phyloP scores from a whole-genome alignment of 2,113 vertebrate genomes.

The Australoheros scitulus region DNA sequence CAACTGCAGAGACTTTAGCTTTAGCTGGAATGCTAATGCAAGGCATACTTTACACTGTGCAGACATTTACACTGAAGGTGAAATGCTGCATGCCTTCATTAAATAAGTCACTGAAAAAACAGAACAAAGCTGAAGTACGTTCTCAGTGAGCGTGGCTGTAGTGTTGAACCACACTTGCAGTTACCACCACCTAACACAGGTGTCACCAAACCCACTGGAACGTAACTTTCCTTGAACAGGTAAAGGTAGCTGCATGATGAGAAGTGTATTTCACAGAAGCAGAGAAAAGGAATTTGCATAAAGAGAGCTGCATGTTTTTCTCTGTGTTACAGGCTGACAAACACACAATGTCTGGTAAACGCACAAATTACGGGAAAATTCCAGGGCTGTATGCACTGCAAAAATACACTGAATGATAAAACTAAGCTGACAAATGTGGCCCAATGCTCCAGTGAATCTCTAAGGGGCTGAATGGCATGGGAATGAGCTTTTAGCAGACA shows the following conservation, averaged over 20 bases:
- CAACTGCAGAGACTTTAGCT: not conserved
- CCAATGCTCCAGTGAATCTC: slow-evolving; percentile 68
- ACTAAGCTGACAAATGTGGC: slow-evolving; percentile 64
- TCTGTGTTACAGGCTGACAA: slow-evolving; percentile 25
- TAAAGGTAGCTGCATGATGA: not conserved
- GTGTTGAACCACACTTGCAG: not conserved
- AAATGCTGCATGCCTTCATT: not conserved
- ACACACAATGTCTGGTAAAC: slow-evolving; percentile 34
- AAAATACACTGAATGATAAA: slow-evolving; percentile 67
- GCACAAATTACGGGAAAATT: slow-evolving; percentile 61
- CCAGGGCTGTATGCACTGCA: slow-evolving; percentile 61
- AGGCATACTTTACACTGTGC: not conserved
- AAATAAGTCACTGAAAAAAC: not conserved
- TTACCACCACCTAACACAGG: not conserved
- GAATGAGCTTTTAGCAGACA: slow-evolving; percentile 53
- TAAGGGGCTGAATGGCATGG: slow-evolving; percentile 54
- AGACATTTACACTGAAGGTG: not conserved
- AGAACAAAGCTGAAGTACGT: not conserved
- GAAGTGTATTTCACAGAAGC: not conserved
- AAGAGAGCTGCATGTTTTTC: not conserved
- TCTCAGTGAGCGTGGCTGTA: not conserved
- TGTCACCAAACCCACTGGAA: not conserved
- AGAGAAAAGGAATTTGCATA: not conserved
- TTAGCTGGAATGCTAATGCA: not conserved
- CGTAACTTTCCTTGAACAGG: not conserved